Percentiles rank a stretch among this genome's conserved stretches.
phyloP scores from a whole-genome alignment of 2,113 vertebrate species.

The Actenoides lindsayi region DNA sequence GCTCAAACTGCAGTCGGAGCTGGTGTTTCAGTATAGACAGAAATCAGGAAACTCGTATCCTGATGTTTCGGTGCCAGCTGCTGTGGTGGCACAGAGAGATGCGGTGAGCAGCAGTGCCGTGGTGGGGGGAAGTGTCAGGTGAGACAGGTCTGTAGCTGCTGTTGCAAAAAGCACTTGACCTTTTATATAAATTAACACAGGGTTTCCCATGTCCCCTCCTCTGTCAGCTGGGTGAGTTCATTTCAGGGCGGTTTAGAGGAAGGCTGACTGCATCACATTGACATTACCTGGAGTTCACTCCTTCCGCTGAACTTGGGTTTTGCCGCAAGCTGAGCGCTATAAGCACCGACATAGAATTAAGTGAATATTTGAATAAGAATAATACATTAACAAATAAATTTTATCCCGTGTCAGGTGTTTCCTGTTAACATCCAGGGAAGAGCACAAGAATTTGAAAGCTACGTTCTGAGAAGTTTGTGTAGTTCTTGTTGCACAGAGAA shows the following conservation, averaged over 20 bases:
- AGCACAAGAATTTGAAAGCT: neutral
- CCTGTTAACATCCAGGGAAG: neutral
- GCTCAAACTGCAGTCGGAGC: no score
- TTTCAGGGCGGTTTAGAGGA: neutral
- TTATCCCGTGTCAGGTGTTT: constrained; percentile 30
- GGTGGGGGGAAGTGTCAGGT: neutral
- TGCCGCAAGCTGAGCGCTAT: neutral
- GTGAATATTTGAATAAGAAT: neutral
- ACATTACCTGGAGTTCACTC: neutral
- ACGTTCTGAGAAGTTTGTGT: neutral
- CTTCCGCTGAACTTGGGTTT: neutral
- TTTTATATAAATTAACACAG: neutral
- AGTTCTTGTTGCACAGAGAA: neutral
- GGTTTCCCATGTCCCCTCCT: neutral
- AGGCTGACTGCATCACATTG: neutral
- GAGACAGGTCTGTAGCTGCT: neutral
- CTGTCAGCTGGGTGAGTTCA: neutral
- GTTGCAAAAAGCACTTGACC: neutral
- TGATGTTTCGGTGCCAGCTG: no score
- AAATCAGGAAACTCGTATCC: neutral
- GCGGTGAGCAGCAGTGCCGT: neutral
- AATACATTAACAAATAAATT: neutral
- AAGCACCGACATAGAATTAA: neutral
- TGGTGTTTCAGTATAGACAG: neutral
- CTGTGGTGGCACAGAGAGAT: no score